Evolutionary conservation across 2,888 invertebrate genomes (phyloP), one percentile per base, ranked within the genome.

Genomic region (Macrosiphum euphorbiae): DNA sequence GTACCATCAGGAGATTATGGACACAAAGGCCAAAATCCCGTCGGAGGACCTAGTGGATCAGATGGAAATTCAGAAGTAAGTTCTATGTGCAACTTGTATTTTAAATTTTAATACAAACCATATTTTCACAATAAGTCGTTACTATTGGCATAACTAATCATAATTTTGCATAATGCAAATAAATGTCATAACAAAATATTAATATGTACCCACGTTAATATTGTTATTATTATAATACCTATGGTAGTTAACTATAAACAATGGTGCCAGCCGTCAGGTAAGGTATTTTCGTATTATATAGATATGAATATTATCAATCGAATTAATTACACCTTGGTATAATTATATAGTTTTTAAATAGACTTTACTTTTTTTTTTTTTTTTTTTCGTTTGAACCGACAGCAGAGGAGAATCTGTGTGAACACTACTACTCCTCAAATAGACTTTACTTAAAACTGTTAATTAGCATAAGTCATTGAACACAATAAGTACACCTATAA

Each of bases 31-130:
- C 90, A 88, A 58, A 67, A 35, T 41, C n/a, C 86, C 8, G 4
- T 35, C 5, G 93, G 35, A n/a, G 85, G 35, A 16, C 24, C 89
- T 28, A 41, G 35, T 24, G 93, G 58, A 84, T 47, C 86, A 35
- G 93, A 94, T 10, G 93, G 93, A 86, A 90, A 85, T 85, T 94
- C 93, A 11, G 93, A 94, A 47, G 93, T 94, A 61, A 50, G 67
- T 84, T 89, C 26, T 88, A 41, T 44, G 26, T 85, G 85, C 47
- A 47, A 5, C 44, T 86, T 86, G 28, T 86, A 86, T 47, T 85
- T 50, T n/a, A 47, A 50, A 86, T 47, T 85, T 50, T n/a, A 47
- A 50, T 28, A 86, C 13, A 44, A 28, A 86, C 44, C 47, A 86
- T 44, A 86, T 86, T 47, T 86, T 44, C 41, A 86, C 86, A 67